Evolutionary conservation across 2,797 vertebrate species (phyloP), one percentile per base, ranked within the genome.

Genomic region (Danio albolineatus): DNA sequence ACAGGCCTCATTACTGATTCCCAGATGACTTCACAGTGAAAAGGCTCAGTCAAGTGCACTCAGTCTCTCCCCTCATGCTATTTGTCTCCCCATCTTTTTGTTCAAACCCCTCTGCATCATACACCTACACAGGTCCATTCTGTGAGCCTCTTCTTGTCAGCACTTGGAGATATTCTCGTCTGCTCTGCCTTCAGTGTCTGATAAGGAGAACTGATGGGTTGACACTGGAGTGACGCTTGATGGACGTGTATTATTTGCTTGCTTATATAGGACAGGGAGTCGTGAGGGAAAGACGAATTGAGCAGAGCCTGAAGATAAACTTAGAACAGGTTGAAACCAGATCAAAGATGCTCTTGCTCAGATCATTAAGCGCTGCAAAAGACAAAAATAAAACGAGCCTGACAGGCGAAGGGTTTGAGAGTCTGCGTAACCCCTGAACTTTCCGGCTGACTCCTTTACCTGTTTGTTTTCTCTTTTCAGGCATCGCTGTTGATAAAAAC

Each of bases 401-500:
- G 21, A 39, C 69, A 64, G 19, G 19, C 16, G 28, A 46, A 56
- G 12, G 60, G 48, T 64, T 46, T 73, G 8, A 10, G 69, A 46
- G 16, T 62, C 28, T 60, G 7, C 16, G 0, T 69, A 48, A 72
- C 19, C 21, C 48, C 41, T 78, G 53, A 69, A 76, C 73, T 44
- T 67, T 85, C 16, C 41, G 28, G 21, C 51, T 49, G 59, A 64
- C 64, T 81, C 28, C 83, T 67, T 69, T 38, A 13, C 36, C 54
- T 75, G 53, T 80, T 81, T 56, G n/a, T 48, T 53, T 60, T 38
- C n/a, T 60, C n/a, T 64, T 44, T 65, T 28, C 89, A 99, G 97
- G 97, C 81, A 97, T 98, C 21, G 97, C 97, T 3, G 96, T 99
- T 79, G 97, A 98, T 93, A 98, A 98, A 88, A 97, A 98, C 0